A percentile compares a stretch with the other conserved stretches of the same genome.
Conservation (phyloP, 2,797 vertebrate species). For the Acrossocheilus fasciatus region DNA sequence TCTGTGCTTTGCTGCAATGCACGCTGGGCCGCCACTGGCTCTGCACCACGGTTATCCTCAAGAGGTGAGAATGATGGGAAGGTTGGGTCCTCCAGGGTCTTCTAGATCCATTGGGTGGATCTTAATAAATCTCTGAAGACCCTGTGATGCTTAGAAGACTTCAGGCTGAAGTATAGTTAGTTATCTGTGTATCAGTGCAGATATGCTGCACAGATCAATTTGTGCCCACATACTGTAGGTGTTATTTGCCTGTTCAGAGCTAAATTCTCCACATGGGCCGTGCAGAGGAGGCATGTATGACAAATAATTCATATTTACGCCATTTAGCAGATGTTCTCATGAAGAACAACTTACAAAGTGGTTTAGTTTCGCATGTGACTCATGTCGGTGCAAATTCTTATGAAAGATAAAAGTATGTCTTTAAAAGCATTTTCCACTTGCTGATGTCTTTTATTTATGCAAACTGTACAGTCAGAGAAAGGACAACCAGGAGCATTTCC, state of each 20-base stretch:
- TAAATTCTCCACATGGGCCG: background rate
- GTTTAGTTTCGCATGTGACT: background rate
- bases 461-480: background rate
- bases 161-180: constrained; percentile 40
- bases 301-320: constrained; percentile 28
- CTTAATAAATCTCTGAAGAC: constrained; percentile 58
- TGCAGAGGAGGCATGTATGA: background rate
- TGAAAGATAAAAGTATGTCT: background rate
- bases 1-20: constrained; percentile 60
- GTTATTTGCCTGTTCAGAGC: constrained; percentile 3
- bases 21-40: constrained; percentile 59
- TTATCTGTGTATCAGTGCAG: constrained; percentile 28
- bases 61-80: constrained; percentile 59
- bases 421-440: constrained; percentile 36
- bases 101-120: constrained; percentile 42
- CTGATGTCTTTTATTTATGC: constrained; percentile 51
- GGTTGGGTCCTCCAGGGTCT: constrained; percentile 52
- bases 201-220: constrained; percentile 35
- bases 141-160: constrained; percentile 46
- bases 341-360: constrained; percentile 19
- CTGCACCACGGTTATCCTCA: constrained; percentile 51
- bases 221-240: background rate
- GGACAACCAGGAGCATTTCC: background rate
- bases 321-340: constrained; percentile 17
- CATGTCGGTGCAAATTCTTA: background rate